Evolutionary conservation across 2,113 vertebrate genomes (phyloP).

Genomic region (Tachysurus fulvidraco): DNA sequence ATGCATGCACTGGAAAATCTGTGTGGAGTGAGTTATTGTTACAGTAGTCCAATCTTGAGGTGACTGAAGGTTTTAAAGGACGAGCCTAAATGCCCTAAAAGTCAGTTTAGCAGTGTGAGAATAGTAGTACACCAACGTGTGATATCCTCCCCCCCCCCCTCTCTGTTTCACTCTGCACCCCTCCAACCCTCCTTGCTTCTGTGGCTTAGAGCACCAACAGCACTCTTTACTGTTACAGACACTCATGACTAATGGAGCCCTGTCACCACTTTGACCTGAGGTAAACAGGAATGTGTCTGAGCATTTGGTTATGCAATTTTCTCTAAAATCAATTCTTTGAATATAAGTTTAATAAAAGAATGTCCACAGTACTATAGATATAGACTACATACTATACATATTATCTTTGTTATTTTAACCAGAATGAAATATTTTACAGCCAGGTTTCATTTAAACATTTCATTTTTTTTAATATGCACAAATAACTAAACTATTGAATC

Average conservation of each 20-base stretch:
- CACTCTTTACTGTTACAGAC: slow-evolving; percentile 51
- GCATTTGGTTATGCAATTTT: background rate
- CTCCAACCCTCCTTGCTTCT: background rate
- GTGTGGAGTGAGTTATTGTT: background rate
- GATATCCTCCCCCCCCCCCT: background rate
- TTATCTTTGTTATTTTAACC: background rate
- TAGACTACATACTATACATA: background rate
- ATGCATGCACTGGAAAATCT: too few relatives aligned
- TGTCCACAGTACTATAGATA: background rate
- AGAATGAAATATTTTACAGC: background rate
- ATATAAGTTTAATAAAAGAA: background rate
- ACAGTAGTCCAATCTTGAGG: background rate
- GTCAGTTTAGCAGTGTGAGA: background rate
- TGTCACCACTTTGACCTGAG: slow-evolving; percentile 17
- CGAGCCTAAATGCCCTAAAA: background rate
- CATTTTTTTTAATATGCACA: too few relatives aligned
- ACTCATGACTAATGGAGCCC: background rate
- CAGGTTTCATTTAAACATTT: background rate
- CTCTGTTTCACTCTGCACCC: background rate
- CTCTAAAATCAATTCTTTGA: background rate
- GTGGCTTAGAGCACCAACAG: background rate
- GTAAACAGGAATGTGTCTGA: background rate
- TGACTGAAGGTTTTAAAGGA: background rate
- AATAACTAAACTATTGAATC: too few relatives aligned
- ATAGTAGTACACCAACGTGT: background rate